Conservation (phyloP, 2,888 invertebrate genomes). For the Drosophila mimetica region DNA sequence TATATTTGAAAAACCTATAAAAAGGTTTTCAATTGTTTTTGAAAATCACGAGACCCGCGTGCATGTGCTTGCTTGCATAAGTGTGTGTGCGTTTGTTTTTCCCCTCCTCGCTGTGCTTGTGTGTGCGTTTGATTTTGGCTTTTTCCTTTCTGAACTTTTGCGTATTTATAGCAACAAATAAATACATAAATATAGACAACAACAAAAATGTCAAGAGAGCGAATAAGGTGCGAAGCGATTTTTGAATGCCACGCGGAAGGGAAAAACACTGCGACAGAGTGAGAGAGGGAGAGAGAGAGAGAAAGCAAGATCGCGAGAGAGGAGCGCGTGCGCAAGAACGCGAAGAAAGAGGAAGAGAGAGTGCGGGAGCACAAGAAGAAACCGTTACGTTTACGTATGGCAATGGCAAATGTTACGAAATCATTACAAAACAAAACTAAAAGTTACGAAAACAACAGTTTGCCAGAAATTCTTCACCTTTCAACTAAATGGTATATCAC, state of each 20-base stretch:
- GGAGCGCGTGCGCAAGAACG: constrained; percentile 50
- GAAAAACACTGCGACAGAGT: constrained; percentile 24
- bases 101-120: not conserved
- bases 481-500: not conserved
- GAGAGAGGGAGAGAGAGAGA: constrained; percentile 6
- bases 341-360: constrained; percentile 24
- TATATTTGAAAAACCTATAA: constrained; percentile 5
- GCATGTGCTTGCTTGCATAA: constrained; percentile 31
- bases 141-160: constrained; percentile 37
- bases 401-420: constrained; percentile 75
- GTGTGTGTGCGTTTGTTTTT: constrained; percentile 15
- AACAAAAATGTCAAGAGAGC: constrained; percentile 50
- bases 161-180: constrained; percentile 69
- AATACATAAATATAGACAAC: constrained; percentile 72
- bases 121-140: constrained; percentile 15
- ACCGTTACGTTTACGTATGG: constrained; percentile 59
- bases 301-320: constrained; percentile 7
- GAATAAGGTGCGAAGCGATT: constrained; percentile 47
- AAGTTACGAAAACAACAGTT: constrained; percentile 38
- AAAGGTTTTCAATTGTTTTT: constrained; percentile 37
- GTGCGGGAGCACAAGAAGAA: constrained; percentile 24
- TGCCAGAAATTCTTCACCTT: constrained; percentile 19
- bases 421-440: constrained; percentile 77
- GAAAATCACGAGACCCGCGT: constrained; percentile 67
- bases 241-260: constrained; percentile 73